Evolutionary conservation across 2,888 invertebrate species (phyloP).

Genomic region (Amiota mariae): DNA sequence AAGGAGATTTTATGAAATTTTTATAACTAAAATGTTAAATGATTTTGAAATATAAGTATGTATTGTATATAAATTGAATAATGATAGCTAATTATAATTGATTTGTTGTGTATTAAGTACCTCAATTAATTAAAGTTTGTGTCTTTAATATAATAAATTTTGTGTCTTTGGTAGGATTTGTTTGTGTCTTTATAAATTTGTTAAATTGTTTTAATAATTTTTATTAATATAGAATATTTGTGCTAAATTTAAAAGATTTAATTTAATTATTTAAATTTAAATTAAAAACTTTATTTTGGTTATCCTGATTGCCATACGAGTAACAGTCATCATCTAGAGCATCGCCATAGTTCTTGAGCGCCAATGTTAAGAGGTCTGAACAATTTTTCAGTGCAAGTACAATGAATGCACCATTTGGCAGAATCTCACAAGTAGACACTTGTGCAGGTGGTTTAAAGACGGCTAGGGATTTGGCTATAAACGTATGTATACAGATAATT

Average conservation of each 20-base stretch:
- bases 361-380: conserved; percentile 79
- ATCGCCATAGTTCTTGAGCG: conserved; percentile 74
- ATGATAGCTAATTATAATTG: conserved; percentile 65
- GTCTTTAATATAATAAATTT: conserved; percentile 13
- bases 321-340: conserved; percentile 63
- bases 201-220: neutral
- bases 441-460: conserved; percentile 85
- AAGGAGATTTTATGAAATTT: conserved; percentile 22
- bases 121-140: neutral
- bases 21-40: conserved; percentile 19
- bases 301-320: conserved; percentile 76
- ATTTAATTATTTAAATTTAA: conserved; percentile 63
- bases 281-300: conserved; percentile 77
- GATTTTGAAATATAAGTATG: conserved; percentile 4
- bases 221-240: neutral
- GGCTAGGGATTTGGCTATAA: conserved; percentile 82
- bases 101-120: conserved; percentile 28
- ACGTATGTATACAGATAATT: neutral
- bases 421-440: conserved; percentile 85
- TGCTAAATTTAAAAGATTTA: conserved; percentile 12
- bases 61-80: conserved; percentile 57
- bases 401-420: conserved; percentile 81
- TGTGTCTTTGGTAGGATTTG: conserved; percentile 1
- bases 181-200: conserved; percentile 3
- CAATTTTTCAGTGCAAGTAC: conserved; percentile 82